phyloP scores from a whole-genome alignment of 2,113 vertebrate species.

The Calypte anna region DNA sequence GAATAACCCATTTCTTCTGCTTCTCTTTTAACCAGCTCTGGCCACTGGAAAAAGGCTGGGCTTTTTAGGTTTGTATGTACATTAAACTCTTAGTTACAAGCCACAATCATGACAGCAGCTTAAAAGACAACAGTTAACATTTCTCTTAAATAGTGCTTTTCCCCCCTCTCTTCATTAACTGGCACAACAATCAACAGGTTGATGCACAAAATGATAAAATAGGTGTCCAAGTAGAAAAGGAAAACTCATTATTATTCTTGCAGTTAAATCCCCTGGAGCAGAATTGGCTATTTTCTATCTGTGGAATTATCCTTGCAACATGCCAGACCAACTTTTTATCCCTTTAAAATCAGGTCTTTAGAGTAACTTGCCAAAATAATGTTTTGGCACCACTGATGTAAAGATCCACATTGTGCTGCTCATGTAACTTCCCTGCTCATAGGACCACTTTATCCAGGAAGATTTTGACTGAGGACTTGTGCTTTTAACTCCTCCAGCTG shows the following conservation, averaged over 20 bases:
- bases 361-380: slow-evolving; percentile 39
- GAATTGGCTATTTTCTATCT: slow-evolving; percentile 46
- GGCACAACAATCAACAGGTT: slow-evolving; percentile 41
- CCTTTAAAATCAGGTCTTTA: background rate
- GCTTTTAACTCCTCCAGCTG: background rate
- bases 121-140: slow-evolving; percentile 60
- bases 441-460: background rate
- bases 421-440: background rate
- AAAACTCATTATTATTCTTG: slow-evolving; percentile 10
- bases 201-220: background rate
- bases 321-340: background rate
- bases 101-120: slow-evolving; percentile 15
- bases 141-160: slow-evolving; percentile 53
- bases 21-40: background rate
- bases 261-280: slow-evolving; percentile 23
- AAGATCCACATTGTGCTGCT: background rate
- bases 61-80: background rate
- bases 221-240: background rate
- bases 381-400: background rate
- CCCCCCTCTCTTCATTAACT: slow-evolving; percentile 32
- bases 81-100: slow-evolving; percentile 47
- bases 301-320: slow-evolving; percentile 8
- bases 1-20: background rate
- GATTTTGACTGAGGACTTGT: background rate
- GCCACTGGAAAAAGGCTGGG: background rate